Base-by-base conservation (phyloP, 2,797 vertebrate species). In the Sphenodon punctatus region DNA sequence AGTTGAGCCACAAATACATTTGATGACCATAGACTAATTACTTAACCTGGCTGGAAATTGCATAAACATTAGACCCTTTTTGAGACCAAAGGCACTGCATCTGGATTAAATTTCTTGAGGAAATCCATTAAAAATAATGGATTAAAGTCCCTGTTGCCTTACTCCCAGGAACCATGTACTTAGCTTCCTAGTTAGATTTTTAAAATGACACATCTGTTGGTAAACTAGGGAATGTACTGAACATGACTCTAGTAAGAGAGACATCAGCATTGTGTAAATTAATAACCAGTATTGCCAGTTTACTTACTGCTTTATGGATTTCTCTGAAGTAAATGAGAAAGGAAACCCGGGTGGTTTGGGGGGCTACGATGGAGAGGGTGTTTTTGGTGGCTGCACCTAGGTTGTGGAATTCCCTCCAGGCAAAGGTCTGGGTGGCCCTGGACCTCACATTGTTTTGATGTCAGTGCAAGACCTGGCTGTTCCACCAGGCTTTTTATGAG, bases 231-330 rank as follows among this genome's bases (percentile, higher is more conserved):
- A 36, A 8, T 6, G 20, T 7, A 11, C 53, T 12, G 53, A 68
- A 41, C 5, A 32, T 6, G 39, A 30, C 22, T 66, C 3, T 74
- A 9, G 64, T 78, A 25, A 51, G 27, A 76, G 2, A 32, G n/a
- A n/a, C n/a, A n/a, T n/a, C n/a, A 71, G 12, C 41, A 22, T 32
- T 63, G 38, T 45, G 85, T 68, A 56, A 85, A 81, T 78, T 67
- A 53, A 63, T 63, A 66, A 27, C 36, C 22, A 51, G 8, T 25
- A 19, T 68, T 11, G 51, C 78, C 4, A 46, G 30, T 27, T 25
- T n/a, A 38, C 20, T n/a, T n/a, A n/a, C n/a, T n/a, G n/a, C n/a
- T n/a, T n/a, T n/a, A n/a, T n/a, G n/a, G n/a, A n/a, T n/a, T n/a
- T n/a, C n/a, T n/a, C n/a, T n/a, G n/a, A n/a, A n/a, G n/a, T n/a